Conservation (phyloP, 2,797 vertebrate genomes). For the Garrulus glandarius region DNA sequence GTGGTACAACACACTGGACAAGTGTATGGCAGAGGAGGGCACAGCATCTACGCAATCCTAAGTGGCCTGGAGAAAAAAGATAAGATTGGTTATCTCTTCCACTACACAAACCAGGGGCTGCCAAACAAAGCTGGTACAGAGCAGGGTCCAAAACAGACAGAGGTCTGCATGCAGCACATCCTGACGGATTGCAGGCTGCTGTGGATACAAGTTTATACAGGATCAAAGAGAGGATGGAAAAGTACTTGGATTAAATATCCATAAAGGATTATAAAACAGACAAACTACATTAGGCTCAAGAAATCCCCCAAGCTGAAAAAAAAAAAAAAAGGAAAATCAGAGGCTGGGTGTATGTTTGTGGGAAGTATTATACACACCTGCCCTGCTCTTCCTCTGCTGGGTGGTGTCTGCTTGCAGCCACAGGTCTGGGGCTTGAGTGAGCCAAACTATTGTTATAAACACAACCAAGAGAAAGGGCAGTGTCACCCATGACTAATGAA, state of each 20-base stretch:
- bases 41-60: neutral
- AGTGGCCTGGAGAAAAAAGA: neutral
- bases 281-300: neutral
- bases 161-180: neutral
- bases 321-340: neutral
- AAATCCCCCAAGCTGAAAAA: neutral
- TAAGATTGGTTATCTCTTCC: neutral
- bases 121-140: neutral
- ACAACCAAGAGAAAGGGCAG: neutral
- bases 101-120: neutral
- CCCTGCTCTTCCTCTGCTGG: neutral
- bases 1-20: neutral
- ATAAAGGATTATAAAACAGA: neutral
- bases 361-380: neutral
- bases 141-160: neutral
- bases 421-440: neutral
- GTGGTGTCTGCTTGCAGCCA: neutral
- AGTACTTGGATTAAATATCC: neutral
- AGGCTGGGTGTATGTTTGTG: neutral
- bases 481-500: neutral
- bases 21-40: neutral
- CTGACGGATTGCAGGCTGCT: neutral
- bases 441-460: neutral
- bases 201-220: neutral
- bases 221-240: neutral